These are phyloP conservation scores for Nemoura dubitans DNA, from an alignment of 2,888 invertebrate species.

Conservation along the genomic window DNA sequence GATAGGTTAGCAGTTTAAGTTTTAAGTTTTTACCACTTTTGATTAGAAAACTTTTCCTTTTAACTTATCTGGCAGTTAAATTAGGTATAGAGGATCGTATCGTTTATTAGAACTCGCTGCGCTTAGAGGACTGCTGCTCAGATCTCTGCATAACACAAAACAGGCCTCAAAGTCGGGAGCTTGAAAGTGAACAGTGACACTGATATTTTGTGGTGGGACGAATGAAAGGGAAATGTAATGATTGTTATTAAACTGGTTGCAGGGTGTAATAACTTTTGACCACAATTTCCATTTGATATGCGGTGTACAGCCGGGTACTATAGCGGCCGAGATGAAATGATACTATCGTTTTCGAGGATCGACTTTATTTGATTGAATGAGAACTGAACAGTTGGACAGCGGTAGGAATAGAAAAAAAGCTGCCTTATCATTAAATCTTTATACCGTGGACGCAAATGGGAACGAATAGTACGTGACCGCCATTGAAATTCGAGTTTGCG, in stretches of 20 bases:
- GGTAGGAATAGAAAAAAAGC: background rate
- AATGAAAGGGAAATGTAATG: constrained; percentile 12
- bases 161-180: background rate
- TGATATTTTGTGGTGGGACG: background rate
- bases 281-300: background rate
- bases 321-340: background rate
- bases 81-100: background rate
- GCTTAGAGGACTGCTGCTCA: background rate
- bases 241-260: background rate
- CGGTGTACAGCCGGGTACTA: background rate
- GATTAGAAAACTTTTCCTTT: background rate
- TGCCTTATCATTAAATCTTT: constrained; percentile 2
- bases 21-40: background rate
- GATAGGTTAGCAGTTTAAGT: background rate
- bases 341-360: background rate
- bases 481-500: background rate
- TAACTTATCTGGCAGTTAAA: background rate
- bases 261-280: constrained; percentile 5
- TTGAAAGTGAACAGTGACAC: constrained; percentile 7
- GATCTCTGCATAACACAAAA: background rate
- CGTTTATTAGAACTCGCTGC: background rate
- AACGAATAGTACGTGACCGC: constrained; percentile 7
- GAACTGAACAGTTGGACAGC: background rate
- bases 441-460: background rate
- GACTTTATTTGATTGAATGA: constrained; percentile 12